Conservation (phyloP, 2,888 invertebrate species). For the Phania funesta region DNA sequence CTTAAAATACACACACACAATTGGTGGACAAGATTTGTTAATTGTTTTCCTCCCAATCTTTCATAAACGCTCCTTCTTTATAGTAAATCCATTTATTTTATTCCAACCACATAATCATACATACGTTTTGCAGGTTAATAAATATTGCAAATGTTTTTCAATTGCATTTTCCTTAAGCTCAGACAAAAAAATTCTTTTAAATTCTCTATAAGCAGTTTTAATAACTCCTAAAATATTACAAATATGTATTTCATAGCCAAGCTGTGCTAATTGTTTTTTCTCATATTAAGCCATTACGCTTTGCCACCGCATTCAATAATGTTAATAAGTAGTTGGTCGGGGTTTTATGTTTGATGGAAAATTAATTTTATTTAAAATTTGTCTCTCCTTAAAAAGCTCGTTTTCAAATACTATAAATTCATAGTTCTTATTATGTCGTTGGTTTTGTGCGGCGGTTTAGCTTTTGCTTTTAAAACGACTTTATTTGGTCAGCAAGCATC, state of each 20-base stretch:
- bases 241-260: constrained; percentile 59
- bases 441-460: constrained; percentile 32
- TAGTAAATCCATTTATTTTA: constrained; percentile 24
- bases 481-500: constrained; percentile 50
- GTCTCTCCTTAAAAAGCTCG: constrained; percentile 52
- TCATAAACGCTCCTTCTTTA: constrained; percentile 13
- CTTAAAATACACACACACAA: constrained; percentile 33
- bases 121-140: constrained; percentile 12
- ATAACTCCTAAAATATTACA: constrained; percentile 55
- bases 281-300: constrained; percentile 67
- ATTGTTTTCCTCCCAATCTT: not conserved
- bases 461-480: constrained; percentile 39
- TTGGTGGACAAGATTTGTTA: not conserved
- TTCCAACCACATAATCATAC: constrained; percentile 1
- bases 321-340: constrained; percentile 31
- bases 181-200: constrained; percentile 31
- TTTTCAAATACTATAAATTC: constrained; percentile 59
- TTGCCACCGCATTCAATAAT: constrained; percentile 22
- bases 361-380: constrained; percentile 39
- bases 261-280: constrained; percentile 61
- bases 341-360: constrained; percentile 59
- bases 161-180: constrained; percentile 33
- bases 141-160: constrained; percentile 17
- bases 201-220: constrained; percentile 47
- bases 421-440: constrained; percentile 50